Conservation (phyloP, 1,140 invertebrate species). For the Aphelenchoides fujianensis region DNA sequence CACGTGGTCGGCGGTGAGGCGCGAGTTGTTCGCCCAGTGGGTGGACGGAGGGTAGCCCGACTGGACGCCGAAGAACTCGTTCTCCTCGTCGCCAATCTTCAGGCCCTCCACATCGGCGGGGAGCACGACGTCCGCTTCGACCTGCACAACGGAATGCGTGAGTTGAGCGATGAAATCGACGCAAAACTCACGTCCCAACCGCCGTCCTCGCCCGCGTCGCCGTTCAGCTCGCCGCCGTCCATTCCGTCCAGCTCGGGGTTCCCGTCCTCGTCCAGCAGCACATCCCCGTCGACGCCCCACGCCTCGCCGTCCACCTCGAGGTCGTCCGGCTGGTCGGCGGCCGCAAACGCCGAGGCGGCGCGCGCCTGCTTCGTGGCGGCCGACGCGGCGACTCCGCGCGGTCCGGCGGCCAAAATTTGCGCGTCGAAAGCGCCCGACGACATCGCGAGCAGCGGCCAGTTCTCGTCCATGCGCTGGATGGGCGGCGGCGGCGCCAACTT, state of each 20-base stretch:
- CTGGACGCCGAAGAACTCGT: conserved; percentile 75
- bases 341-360: conserved; percentile 59
- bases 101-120: conserved; percentile 82
- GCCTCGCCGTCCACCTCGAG: conserved; percentile 73
- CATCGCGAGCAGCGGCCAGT: conserved; percentile 87
- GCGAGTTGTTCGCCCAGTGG: conserved; percentile 79
- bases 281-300: conserved; percentile 86
- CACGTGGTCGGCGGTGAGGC: conserved; percentile 84
- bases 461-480: conserved; percentile 79
- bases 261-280: conserved; percentile 71
- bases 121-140: conserved; percentile 85
- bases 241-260: conserved; percentile 59
- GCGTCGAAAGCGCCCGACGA: conserved; percentile 56
- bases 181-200: conserved; percentile 54
- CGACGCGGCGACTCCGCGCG: background rate
- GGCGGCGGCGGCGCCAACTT: conserved; percentile 82
- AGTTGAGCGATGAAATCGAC: conserved; percentile 18
- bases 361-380: conserved; percentile 55
- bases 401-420: conserved; percentile 44
- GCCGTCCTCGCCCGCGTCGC: conserved; percentile 64
- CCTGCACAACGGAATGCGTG: conserved; percentile 69
- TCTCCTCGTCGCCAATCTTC: conserved; percentile 65
- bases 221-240: conserved; percentile 59
- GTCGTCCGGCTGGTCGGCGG: conserved; percentile 59
- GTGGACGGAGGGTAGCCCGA: conserved; percentile 69